A percentile compares a stretch with the other conserved stretches of the same genome.
Evolutionary conservation across 2,888 invertebrate species (phyloP).

Genomic region (Abscondita cerata): DNA sequence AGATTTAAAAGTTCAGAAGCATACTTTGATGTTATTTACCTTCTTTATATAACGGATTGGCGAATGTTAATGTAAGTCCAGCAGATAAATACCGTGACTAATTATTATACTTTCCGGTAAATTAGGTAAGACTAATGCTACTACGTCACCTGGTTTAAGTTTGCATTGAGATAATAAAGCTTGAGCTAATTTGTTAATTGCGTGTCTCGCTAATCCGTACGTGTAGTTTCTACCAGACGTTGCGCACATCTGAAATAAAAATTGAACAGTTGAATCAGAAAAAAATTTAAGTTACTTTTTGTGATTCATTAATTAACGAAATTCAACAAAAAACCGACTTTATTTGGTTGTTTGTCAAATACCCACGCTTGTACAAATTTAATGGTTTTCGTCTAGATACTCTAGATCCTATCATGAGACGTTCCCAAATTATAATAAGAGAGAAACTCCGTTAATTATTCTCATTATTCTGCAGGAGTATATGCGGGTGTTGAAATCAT

Average conservation of each 20-base stretch:
- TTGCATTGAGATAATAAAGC: constrained; percentile 65
- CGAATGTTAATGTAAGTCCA: constrained; percentile 71
- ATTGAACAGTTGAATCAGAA: too few relatives aligned
- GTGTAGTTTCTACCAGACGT: constrained; percentile 70
- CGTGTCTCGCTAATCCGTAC: constrained; percentile 66
- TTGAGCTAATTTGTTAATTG: constrained; percentile 66
- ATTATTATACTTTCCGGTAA: constrained; percentile 72
- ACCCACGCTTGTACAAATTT: too few relatives aligned
- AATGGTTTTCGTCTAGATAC: too few relatives aligned
- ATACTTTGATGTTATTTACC: constrained; percentile 57
- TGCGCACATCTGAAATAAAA: constrained; percentile 70
- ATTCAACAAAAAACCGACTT: too few relatives aligned
- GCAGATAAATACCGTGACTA: constrained; percentile 71
- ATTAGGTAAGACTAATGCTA: constrained; percentile 73
- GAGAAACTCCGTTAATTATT: too few relatives aligned
- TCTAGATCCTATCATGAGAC: too few relatives aligned
- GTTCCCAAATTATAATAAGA: too few relatives aligned
- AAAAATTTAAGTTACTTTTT: too few relatives aligned
- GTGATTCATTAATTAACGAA: too few relatives aligned
- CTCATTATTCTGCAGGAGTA: too few relatives aligned
- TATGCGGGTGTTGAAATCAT: too few relatives aligned
- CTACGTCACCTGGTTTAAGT: constrained; percentile 67
- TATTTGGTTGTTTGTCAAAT: too few relatives aligned
- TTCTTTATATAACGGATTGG: constrained; percentile 73
- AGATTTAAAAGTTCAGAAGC: not conserved